phyloP scores from a whole-genome alignment of 2,888 invertebrate genomes.

The Drosophila subsilvestris region DNA sequence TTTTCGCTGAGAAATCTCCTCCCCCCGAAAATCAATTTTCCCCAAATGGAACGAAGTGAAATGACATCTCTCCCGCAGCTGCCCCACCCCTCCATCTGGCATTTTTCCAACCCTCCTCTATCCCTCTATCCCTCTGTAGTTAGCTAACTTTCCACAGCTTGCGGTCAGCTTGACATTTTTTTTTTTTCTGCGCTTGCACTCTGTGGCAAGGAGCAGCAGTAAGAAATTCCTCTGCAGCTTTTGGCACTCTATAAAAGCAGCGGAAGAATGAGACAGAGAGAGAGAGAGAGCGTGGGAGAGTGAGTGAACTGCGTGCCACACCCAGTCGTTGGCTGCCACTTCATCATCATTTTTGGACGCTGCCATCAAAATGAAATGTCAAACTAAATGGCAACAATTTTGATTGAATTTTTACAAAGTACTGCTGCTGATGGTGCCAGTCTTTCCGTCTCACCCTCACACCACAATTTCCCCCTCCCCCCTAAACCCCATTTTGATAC shows the following conservation, averaged over 20 bases:
- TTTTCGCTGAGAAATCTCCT: conserved; percentile 32
- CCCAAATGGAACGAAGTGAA: conserved; percentile 27
- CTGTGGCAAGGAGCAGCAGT: conserved; percentile 34
- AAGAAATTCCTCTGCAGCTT: conserved; percentile 59
- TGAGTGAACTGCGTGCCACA: conserved; percentile 39
- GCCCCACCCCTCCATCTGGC: neutral
- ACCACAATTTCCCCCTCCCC: neutral
- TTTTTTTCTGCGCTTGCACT: conserved; percentile 30
- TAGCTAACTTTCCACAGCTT: conserved; percentile 51
- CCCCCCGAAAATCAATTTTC: conserved; percentile 65
- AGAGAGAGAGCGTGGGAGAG: conserved; percentile 14
- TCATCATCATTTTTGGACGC: conserved; percentile 71
- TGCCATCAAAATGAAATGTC: conserved; percentile 77
- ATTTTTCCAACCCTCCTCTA: neutral
- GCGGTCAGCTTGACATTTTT: conserved; percentile 64
- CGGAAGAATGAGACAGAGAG: conserved; percentile 11
- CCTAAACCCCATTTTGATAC: neutral
- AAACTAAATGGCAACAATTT: conserved; percentile 81
- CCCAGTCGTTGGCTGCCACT: conserved; percentile 58
- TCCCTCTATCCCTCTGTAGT: neutral
- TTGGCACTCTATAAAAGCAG: conserved; percentile 73
- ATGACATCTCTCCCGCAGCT: conserved; percentile 9
- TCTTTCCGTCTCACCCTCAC: neutral
- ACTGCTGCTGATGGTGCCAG: conserved; percentile 9
- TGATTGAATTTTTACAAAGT: conserved; percentile 70